A percentile compares a stretch with the other conserved stretches of the same genome.
Evolutionary conservation across 2,797 vertebrate species (phyloP).

Genomic region (Diplodus sargus): DNA sequence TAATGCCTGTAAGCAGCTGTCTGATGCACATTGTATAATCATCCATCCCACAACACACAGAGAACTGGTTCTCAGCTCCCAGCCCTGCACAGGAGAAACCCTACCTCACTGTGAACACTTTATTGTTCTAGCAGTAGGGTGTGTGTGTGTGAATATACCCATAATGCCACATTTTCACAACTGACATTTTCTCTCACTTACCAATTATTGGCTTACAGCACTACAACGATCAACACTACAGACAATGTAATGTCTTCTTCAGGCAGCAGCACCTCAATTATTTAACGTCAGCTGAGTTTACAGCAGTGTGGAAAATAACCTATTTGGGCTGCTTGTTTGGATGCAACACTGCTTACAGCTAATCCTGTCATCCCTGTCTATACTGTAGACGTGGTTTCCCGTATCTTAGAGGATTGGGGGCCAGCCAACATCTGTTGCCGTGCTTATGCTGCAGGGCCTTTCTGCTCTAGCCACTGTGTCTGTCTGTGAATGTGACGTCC

Average conservation of each 20-base stretch:
- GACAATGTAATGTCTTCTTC: conserved; percentile 60
- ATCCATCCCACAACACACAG: conserved; percentile 6
- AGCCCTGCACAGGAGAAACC: neutral
- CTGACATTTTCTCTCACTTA: conserved; percentile 56
- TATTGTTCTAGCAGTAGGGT: conserved; percentile 38
- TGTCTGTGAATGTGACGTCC: conserved; percentile 53
- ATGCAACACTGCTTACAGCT: conserved; percentile 50
- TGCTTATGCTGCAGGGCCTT: conserved; percentile 58
- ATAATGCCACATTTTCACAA: conserved; percentile 60
- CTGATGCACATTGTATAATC: conserved; percentile 24
- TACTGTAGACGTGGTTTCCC: conserved; percentile 64
- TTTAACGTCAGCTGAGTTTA: conserved; percentile 62
- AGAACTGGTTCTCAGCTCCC: conserved; percentile 45
- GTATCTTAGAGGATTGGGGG: conserved; percentile 67
- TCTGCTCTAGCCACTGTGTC: conserved; percentile 30
- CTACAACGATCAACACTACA: conserved; percentile 45
- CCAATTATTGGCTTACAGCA: conserved; percentile 64
- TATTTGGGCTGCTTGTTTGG: conserved; percentile 57
- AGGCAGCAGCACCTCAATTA: conserved; percentile 56
- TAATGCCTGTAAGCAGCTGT: conserved; percentile 6
- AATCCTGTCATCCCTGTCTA: conserved; percentile 64
- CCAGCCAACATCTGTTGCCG: conserved; percentile 67
- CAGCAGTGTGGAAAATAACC: conserved; percentile 62
- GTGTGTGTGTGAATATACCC: conserved; percentile 28
- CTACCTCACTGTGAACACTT: conserved; percentile 18